Base-by-base conservation (phyloP, 2,888 invertebrate species). In the Hydroisotoma schaefferi region DNA sequence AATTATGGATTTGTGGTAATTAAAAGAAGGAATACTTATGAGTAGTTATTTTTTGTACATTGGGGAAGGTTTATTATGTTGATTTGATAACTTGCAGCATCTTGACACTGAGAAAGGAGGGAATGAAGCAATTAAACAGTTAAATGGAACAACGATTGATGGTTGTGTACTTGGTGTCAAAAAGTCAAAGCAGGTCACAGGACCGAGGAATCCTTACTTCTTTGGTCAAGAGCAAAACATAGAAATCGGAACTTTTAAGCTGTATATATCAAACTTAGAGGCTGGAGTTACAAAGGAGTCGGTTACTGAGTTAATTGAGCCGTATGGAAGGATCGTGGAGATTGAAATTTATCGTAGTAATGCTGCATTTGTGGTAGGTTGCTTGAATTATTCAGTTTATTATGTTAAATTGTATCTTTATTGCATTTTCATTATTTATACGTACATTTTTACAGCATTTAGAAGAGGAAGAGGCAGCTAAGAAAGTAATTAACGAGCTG, bases 381-480 rank as follows among this genome's bases (percentile, higher is more conserved):
- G 8, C 12, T 33, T 12, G 12, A 33, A 33, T 43, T 43, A 22
- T 46, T 25, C 4, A 22, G 12, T 22, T 5, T 46, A 25, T 3
- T 26, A 18, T 15, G 6, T 46, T 4, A 22, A 46, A 46, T 46
- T 46, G 4, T n/a, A n/a, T n/a, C n/a, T n/a, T n/a, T n/a, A n/a
- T n/a, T 46, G 6, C 18, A 49, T 49, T 49, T 25, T 38, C 29
- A 12, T 18, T 48, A 15, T 18, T 47, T 53, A 59, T 23, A 2
- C 46, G 20, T 46, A 20, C 18, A 23, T 57, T 63, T 65, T 73
- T 73, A 33, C 70, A 84, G 83, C 94, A 94, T 81, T 94, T 93
- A 93, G 91, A 91, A 82, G 90, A 87, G 78, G 91, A 92, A 76
- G 86, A 90, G 78, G 87, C 89, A 77, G 94, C 94, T 73, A 87